Evolutionary conservation across 2,113 vertebrate genomes (phyloP).

Genomic region (Tenebrosternarchus preto): DNA sequence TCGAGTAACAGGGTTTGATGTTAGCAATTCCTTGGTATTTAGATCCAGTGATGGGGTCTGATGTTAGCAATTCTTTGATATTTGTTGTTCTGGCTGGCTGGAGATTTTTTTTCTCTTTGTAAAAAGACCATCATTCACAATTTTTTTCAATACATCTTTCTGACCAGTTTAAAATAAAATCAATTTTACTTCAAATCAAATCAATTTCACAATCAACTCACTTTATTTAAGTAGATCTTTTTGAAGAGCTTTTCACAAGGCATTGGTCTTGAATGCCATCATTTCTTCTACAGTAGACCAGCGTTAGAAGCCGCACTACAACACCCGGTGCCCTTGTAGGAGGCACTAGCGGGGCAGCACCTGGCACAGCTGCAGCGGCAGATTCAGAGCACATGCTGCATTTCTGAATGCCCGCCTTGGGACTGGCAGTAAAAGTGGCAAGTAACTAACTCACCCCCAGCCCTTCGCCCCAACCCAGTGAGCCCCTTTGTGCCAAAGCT

Average conservation of each 20-base stretch:
- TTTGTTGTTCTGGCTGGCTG: background rate
- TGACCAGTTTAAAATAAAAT: background rate
- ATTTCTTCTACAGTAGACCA: background rate
- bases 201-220: background rate
- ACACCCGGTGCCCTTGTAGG: constrained; percentile 58
- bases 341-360: constrained; percentile 62
- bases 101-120: background rate
- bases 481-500: constrained; percentile 29
- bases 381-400: constrained; percentile 63
- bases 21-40: background rate
- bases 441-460: constrained; percentile 54
- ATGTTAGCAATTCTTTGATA: background rate
- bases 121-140: background rate
- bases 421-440: constrained; percentile 63
- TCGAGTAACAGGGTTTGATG: background rate
- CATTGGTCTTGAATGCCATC: too few relatives aligned
- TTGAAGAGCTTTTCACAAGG: too few relatives aligned
- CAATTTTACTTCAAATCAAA: background rate
- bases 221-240: too few relatives aligned
- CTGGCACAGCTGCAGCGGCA: constrained; percentile 65
- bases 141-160: background rate
- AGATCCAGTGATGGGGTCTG: background rate
- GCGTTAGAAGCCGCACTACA: constrained; percentile 7
- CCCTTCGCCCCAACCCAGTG: constrained; percentile 22
- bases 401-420: constrained; percentile 60